Base-by-base conservation (phyloP, 53 echinoderm and acorn worm genomes). In the Echinarachnius parma region DNA sequence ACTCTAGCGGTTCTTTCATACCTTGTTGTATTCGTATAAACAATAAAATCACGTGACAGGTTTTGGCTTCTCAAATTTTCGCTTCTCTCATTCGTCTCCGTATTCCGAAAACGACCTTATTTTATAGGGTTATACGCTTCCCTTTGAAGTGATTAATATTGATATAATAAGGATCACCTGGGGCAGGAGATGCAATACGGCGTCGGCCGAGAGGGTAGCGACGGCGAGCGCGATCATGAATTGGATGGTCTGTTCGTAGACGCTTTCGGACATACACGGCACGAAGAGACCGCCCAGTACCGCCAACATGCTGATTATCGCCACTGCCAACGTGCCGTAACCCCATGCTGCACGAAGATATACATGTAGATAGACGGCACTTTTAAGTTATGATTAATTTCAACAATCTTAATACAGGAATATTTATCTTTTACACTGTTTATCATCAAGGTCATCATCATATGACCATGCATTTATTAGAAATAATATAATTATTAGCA, bases 101-200 rank as follows among this genome's bases (percentile, higher is more conserved):
- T 56, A 14, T 56, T 18, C 19, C 22, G 11, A 11, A 20, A 14
- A 21, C 9, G 19, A 14, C 10, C 21, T 18, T 16, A 45, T 45
- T 45, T 45, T n/a, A n/a, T n/a, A n/a, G n/a, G n/a, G n/a, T n/a
- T n/a, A n/a, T n/a, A n/a, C n/a, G n/a, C n/a, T n/a, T n/a, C n/a
- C n/a, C n/a, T n/a, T n/a, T n/a, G 39, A 39, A 39, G 13, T 13
- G 13, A 39, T 39, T 9, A 39, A 39, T 39, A 39, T 13, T 9
- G 7, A 9, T 39, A 55, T 32, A 46, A 5, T 29, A 28, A 37
- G 19, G 19, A 13, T 47, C 81, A 96, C 96, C 85, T 87, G 84
- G 26, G 96, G 96, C 23, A 91, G 24, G 46, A 96, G 91, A 60
- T 96, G 96, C 9, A 96, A 47, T 10, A 91, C 14, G 8, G 96